Conservation (phyloP, 2,113 vertebrate species). For the Tinamus guttatus region DNA sequence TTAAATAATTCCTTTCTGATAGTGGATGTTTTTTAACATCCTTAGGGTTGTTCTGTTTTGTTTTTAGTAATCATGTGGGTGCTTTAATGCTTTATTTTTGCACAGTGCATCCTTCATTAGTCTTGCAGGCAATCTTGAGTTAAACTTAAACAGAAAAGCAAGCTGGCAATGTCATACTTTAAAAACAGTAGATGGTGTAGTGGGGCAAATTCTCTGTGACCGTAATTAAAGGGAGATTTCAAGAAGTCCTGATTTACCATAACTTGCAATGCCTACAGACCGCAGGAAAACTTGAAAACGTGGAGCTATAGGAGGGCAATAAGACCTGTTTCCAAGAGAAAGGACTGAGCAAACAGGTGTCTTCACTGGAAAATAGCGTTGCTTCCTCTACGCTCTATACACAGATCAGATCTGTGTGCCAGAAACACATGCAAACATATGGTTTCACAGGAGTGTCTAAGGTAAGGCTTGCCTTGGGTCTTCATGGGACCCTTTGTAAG, state of each 20-base stretch:
- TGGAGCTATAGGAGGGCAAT: neutral
- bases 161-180: neutral
- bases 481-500: neutral
- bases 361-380: neutral
- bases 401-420: neutral
- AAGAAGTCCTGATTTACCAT: neutral
- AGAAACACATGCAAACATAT: neutral
- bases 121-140: neutral
- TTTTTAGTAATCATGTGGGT: neutral
- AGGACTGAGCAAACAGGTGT: fast-evolving
- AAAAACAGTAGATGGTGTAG: neutral
- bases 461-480: neutral
- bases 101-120: neutral
- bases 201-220: neutral
- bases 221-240: neutral
- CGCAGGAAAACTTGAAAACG: neutral
- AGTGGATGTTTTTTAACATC: neutral
- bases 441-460: neutral
- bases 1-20: neutral
- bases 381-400: neutral
- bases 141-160: neutral
- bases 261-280: neutral
- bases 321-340: neutral
- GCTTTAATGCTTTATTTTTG: neutral
- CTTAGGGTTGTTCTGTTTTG: neutral